Evolutionary conservation across 2,888 invertebrate genomes (phyloP).

Genomic region (Antheraea assamensis): DNA sequence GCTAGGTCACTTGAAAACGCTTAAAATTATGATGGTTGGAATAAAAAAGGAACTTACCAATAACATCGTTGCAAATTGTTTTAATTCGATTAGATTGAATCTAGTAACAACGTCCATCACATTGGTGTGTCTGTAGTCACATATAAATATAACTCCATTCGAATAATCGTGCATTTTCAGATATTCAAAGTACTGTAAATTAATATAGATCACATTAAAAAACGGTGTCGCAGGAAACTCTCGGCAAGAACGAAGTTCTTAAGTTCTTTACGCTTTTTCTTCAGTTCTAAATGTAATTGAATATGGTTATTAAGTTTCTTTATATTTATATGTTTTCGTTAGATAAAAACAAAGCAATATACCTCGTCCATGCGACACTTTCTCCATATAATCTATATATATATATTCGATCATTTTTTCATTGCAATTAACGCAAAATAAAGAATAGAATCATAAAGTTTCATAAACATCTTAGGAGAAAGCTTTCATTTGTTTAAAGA

Average conservation of each 20-base stretch:
- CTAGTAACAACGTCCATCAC: slow-evolving; percentile 12
- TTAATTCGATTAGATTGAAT: slow-evolving; percentile 19
- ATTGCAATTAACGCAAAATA: too few species aligned
- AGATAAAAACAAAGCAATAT: too few species aligned
- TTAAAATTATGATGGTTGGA: neutral
- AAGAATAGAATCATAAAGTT: too few species aligned
- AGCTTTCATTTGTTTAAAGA: too few species aligned
- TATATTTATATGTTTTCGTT: too few species aligned
- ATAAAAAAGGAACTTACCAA: slow-evolving; percentile 16
- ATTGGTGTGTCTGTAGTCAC: slow-evolving; percentile 17
- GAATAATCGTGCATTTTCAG: slow-evolving; percentile 22
- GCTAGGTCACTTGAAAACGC: neutral
- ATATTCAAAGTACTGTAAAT: slow-evolving; percentile 22
- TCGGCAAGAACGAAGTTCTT: too few species aligned
- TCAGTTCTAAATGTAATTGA: neutral
- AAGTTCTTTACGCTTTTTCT: neutral
- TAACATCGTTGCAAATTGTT: slow-evolving; percentile 17
- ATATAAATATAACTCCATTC: slow-evolving; percentile 17
- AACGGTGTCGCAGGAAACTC: too few species aligned
- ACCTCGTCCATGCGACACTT: too few species aligned
- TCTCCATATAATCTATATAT: too few species aligned
- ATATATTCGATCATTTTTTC: too few species aligned
- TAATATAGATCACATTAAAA: neutral
- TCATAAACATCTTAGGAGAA: too few species aligned
- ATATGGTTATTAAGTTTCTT: neutral